These are phyloP conservation scores for Colossoma macropomum DNA, from an alignment of 2,113 vertebrate genomes.

Conservation along the genomic window DNA sequence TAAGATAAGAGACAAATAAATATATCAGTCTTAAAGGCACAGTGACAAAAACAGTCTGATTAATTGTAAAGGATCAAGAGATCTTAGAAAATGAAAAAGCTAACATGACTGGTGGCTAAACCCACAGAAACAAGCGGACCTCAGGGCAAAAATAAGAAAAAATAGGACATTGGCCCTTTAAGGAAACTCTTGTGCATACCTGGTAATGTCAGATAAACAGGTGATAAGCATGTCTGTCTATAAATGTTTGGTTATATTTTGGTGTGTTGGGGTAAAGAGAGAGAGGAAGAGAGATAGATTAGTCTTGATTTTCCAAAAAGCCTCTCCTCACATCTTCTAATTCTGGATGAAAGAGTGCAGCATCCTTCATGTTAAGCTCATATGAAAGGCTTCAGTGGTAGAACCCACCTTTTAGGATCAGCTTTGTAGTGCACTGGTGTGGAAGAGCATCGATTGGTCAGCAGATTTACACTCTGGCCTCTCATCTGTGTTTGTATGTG, in stretches of 20 bases:
- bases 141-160: too few relatives aligned
- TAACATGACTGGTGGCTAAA: too few relatives aligned
- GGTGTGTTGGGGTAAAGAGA: background rate
- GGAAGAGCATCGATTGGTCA: conserved; percentile 43
- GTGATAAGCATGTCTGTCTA: background rate
- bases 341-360: conserved; percentile 20
- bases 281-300: background rate
- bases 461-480: conserved; percentile 33
- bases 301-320: conserved; percentile 2
- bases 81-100: background rate
- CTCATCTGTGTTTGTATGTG: conserved; percentile 37
- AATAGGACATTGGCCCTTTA: background rate
- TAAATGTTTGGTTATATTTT: background rate
- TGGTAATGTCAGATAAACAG: background rate
- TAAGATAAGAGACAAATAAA: too few relatives aligned
- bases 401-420: conserved; percentile 13
- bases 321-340: background rate
- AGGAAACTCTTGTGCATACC: background rate
- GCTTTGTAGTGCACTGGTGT: conserved; percentile 40
- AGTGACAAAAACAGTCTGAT: too few relatives aligned
- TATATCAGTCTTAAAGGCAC: too few relatives aligned
- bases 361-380: conserved; percentile 23
- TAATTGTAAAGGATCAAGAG: background rate
- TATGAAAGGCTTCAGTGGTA: conserved; percentile 1
- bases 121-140: too few relatives aligned